These are phyloP conservation scores for Semaprochilodus insignis DNA, from an alignment of 2,797 vertebrate genomes.

Conservation along the genomic window DNA sequence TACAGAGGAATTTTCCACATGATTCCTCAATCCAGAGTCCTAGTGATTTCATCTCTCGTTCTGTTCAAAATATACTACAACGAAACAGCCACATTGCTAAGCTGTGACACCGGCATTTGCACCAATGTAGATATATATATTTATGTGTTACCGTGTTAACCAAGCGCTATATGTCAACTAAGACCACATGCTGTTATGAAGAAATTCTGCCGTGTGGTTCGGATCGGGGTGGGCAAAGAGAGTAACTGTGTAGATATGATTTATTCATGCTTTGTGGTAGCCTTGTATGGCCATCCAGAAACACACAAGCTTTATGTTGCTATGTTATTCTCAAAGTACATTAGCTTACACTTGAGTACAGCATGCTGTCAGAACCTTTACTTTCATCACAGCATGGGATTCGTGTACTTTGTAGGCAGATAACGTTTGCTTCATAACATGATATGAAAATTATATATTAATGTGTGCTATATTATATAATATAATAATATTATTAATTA, in stretches of 20 bases:
- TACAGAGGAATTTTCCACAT: slow-evolving; percentile 46
- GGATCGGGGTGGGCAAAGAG: neutral
- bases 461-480: too few relatives aligned
- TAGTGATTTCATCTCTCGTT: slow-evolving; percentile 26
- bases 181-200: neutral
- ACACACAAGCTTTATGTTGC: neutral
- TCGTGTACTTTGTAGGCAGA: neutral
- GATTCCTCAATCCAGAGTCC: slow-evolving; percentile 43
- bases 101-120: neutral
- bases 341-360: neutral
- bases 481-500: too few relatives aligned
- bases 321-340: neutral
- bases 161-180: neutral
- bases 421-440: neutral
- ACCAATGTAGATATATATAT: neutral
- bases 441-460: too few relatives aligned
- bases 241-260: neutral
- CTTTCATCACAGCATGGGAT: neutral
- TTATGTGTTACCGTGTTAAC: neutral
- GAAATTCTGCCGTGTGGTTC: neutral
- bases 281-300: neutral
- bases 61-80: slow-evolving; percentile 49
- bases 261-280: neutral
- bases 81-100: slow-evolving; percentile 8
- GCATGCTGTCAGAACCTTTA: neutral